Base-by-base conservation (phyloP, 1,140 invertebrate genomes). In the Scylla paramamosain region DNA sequence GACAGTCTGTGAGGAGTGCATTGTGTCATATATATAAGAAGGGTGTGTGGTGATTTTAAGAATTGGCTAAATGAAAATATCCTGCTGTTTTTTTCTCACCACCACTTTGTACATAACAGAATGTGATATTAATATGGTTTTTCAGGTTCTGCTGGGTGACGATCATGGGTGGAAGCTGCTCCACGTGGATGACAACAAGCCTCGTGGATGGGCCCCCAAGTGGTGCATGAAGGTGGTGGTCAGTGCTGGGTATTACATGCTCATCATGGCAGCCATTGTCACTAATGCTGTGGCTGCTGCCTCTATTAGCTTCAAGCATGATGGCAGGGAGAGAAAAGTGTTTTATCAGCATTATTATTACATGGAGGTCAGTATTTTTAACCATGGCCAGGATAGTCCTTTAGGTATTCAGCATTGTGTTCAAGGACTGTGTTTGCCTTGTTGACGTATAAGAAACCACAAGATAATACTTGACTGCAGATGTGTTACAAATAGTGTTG, bases 261-360 rank as follows among this genome's bases (percentile, higher is more conserved):
- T 99, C 77, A 98, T 99, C 0, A 99, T 99, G 98, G 97, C 98
- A 6, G 98, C 99, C 0, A 99, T 99, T 82, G 97, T 99, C 67
- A 98, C 99, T 12, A 99, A 99, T 97, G 99, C 99, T 14, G 98
- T 99, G 59, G 98, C 99, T 10, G 99, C 99, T 12, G 99, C 99
- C 2, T 99, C 98, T n/a, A 99, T 99, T 98, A 98, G 98, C 95
- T 99, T 99, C 97, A 98, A 99, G 97, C 99, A 99, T 96, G 98
- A 99, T 97, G 98, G 98, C 94, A 97, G 98, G 96, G 98, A 98
- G 20, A 96, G 98, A 96, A 97, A 98, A 96, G 98, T 98, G 87
- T 98, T 99, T 96, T 99, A 99, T 96, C 98, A 99, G 96, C 98
- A 98, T 96, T 99, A 99, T 97, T 99, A 99, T 97, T 99, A 99